A percentile compares a stretch with the other conserved stretches of the same genome.
phyloP scores from a whole-genome alignment of 2,113 vertebrate genomes.

The Trematocara macrostoma region DNA sequence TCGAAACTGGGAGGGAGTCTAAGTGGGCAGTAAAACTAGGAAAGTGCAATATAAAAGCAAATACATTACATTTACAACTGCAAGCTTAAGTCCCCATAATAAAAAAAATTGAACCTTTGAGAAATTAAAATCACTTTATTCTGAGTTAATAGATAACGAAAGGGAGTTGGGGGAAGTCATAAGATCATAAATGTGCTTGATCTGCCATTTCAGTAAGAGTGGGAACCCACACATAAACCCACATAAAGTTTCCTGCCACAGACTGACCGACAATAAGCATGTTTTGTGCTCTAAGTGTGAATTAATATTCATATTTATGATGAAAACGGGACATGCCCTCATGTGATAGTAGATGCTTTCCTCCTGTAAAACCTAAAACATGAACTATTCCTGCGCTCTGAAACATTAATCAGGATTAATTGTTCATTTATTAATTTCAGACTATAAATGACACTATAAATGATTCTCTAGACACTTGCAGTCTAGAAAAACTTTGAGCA shows the following conservation, averaged over 20 bases:
- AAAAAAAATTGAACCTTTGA: not conserved
- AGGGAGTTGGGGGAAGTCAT: not conserved
- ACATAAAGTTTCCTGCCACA: not conserved
- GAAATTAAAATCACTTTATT: not conserved
- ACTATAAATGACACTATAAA: rapidly evolving
- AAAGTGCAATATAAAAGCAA: not conserved
- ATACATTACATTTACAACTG: rapidly evolving
- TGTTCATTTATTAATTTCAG: not conserved
- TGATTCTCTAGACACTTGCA: rapidly evolving
- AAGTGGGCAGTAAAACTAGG: not conserved
- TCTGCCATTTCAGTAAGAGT: not conserved
- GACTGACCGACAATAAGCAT: not conserved
- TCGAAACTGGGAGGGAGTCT: not conserved
- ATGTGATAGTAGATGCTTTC: not conserved
- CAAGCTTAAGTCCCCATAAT: not conserved
- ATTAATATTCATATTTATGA: not conserved
- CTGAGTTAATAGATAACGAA: not conserved
- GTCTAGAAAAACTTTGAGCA: not conserved
- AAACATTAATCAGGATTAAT: not conserved
- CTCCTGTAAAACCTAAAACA: not conserved
- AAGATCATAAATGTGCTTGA: not conserved
- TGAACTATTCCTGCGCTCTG: rapidly evolving
- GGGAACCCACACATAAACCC: not conserved
- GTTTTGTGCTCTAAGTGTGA: not conserved
- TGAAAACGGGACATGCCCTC: not conserved